A percentile compares a stretch with the other conserved stretches of the same genome.
phyloP scores from a whole-genome alignment of 1,140 invertebrate species.

The Anastrepha ludens region DNA sequence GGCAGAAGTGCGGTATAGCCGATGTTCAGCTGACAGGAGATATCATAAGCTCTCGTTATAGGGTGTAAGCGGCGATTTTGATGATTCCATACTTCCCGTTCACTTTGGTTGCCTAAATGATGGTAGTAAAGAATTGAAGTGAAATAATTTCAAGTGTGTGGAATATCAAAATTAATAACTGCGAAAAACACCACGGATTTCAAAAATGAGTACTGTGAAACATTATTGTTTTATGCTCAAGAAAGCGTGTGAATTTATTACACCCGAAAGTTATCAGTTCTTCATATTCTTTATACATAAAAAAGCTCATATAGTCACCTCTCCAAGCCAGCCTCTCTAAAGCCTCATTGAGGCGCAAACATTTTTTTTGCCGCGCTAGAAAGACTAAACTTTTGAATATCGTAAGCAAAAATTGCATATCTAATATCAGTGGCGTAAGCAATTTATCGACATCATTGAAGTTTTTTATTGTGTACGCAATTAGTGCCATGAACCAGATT shows the following conservation, averaged over 20 bases:
- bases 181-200: no score
- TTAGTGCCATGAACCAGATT: neutral
- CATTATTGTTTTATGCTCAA: no score
- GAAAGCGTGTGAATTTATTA: no score
- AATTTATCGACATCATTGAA: neutral
- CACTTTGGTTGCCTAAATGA: neutral
- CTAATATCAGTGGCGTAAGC: neutral
- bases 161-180: neutral
- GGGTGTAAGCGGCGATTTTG: neutral
- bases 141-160: neutral
- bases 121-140: neutral
- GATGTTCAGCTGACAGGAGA: neutral
- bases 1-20: neutral
- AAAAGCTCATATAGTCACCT: neutral
- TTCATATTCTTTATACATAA: no score
- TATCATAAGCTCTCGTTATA: neutral
- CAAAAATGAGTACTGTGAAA: no score
- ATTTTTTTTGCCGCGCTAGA: neutral
- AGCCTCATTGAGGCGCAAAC: constrained; percentile 9
- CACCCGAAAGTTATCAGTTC: no score
- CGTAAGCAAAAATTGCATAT: neutral
- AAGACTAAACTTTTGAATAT: neutral
- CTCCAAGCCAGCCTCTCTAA: neutral
- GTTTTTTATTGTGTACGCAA: neutral
- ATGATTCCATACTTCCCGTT: neutral